Base-by-base conservation (phyloP, 2,797 vertebrate genomes). In the Menidia menidia region DNA sequence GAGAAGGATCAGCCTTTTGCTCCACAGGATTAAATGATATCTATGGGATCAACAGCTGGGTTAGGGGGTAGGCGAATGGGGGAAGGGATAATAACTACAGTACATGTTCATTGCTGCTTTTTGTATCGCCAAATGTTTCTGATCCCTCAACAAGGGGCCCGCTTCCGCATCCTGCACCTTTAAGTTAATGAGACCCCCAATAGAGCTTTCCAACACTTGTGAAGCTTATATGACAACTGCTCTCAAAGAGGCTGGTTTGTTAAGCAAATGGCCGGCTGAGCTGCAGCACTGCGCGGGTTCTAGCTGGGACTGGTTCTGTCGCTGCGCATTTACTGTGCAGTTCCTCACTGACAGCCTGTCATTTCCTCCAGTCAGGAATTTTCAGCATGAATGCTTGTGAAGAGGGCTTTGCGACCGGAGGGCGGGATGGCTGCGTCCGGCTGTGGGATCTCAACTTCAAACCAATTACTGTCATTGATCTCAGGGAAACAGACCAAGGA, bases 331-430 rank as follows among this genome's bases (percentile, higher is more conserved):
- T 89, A 70, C 79, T 51, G 83, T 55, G 57, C 50, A 81, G 84
- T 83, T 91, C 79, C 72, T 84, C 70, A 61, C 83, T 92, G 90
- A 92, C 87, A 82, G 77, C 64, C 83, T 87, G 89, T 94, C 87
- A 76, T 86, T 92, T 84, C 89, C 82, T 89, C 90, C 89, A 99
- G 98, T 98, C 98, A 91, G 98, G 98, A 90, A 99, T 99, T 95
- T 99, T 99, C 94, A 99, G 97, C 92, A 99, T 99, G 97, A 98
- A 99, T 89, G 96, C 96, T 35, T 99, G 97, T 62, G 98, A 99
- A 91, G 98, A 99, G 86, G 98, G 98, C 60, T 99, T 99, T 87
- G 98, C 98, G 87, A 98, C 97, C 52, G 98, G 98, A 81, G 98
- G 98, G 69, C 94, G 98, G 81, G 98, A 99, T 63, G 98, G 98